Percentiles rank a stretch among this genome's conserved stretches.
phyloP scores from a whole-genome alignment of 92 coral and sea anemone species.

The Siderastrea siderea region DNA sequence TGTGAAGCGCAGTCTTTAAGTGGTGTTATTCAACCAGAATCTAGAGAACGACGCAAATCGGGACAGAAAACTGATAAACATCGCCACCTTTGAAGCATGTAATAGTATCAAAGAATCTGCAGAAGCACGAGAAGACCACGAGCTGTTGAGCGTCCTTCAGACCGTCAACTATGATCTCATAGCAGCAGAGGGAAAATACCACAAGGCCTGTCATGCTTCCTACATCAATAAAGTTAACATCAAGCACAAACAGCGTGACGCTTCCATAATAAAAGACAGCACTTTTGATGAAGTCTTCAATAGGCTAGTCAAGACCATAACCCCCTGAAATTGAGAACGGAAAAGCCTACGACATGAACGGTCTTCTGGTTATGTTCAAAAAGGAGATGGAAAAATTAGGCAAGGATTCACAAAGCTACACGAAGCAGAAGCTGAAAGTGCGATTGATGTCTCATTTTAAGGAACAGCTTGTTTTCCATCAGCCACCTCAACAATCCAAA shows the following conservation, averaged over 20 bases:
- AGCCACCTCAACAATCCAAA: slow-evolving; percentile 45
- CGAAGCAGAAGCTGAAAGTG: slow-evolving; percentile 50
- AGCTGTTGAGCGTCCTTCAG: slow-evolving; percentile 24
- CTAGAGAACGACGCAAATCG: slow-evolving; percentile 26
- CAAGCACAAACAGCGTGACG: slow-evolving; percentile 5
- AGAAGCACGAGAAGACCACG: slow-evolving; percentile 30
- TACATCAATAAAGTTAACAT: slow-evolving; percentile 28
- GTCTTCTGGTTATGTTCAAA: background rate
- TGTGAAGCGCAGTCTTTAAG: slow-evolving; percentile 8
- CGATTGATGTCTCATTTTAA: slow-evolving; percentile 32
- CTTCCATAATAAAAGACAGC: slow-evolving; percentile 6
- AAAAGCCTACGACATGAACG: too few species aligned
- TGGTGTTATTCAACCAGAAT: slow-evolving; percentile 9
- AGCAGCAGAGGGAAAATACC: too few species aligned
- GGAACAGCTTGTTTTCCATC: slow-evolving; percentile 43
- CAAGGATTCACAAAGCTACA: slow-evolving; percentile 23
- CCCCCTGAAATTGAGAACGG: slow-evolving; percentile 5
- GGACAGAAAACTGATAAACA: slow-evolving; percentile 42
- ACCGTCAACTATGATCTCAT: slow-evolving; percentile 4
- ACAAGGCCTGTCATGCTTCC: too few species aligned
- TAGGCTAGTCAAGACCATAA: slow-evolving; percentile 9
- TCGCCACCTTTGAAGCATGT: slow-evolving; percentile 45
- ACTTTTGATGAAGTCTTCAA: slow-evolving; percentile 41
- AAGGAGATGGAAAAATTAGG: slow-evolving; percentile 18
- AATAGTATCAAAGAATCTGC: slow-evolving; percentile 41